Conservation (phyloP, 1,140 invertebrate species). For the Ceratina japonica region DNA sequence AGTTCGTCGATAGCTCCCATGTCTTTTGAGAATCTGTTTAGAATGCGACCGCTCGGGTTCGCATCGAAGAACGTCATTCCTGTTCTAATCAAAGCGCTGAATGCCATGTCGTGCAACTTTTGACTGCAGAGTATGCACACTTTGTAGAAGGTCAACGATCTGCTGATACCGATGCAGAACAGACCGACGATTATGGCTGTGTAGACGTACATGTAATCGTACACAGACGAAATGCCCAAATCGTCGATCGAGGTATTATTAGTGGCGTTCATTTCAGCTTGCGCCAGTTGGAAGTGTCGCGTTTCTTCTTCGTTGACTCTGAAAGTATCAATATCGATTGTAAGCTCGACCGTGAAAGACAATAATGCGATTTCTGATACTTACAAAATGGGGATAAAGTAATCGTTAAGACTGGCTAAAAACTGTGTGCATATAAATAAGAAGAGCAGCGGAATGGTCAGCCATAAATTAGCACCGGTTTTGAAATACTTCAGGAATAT, state of each 20-base stretch:
- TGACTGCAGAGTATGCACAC: conserved; percentile 84
- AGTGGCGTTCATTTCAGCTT: conserved; percentile 1
- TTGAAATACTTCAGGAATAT: conserved; percentile 84
- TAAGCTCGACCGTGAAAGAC: no score
- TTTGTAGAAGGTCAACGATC: conserved; percentile 83
- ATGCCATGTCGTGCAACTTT: conserved; percentile 85
- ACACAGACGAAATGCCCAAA: conserved; percentile 46
- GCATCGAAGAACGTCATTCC: conserved; percentile 89
- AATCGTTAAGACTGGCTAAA: conserved; percentile 83
- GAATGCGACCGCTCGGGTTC: conserved; percentile 86
- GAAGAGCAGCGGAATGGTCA: conserved; percentile 78
- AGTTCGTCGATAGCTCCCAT: conserved; percentile 83
- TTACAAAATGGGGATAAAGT: conserved; percentile 84
- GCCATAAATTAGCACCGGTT: conserved; percentile 80
- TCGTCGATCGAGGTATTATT: conserved; percentile 22
- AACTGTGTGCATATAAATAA: conserved; percentile 83
- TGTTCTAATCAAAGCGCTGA: conserved; percentile 81
- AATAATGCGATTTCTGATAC: conserved; percentile 40
- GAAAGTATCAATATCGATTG: conserved; percentile 12
- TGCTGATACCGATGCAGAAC: conserved; percentile 77
- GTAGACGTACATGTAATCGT: conserved; percentile 80
- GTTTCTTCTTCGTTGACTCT: conserved; percentile 65
- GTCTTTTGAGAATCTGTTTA: conserved; percentile 80
- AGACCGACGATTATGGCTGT: conserved; percentile 77
- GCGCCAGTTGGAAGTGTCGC: conserved; percentile 27